These are phyloP conservation scores for Leucopsar rothschildi DNA, from an alignment of 2,113 vertebrate genomes.

Conservation along the genomic window DNA sequence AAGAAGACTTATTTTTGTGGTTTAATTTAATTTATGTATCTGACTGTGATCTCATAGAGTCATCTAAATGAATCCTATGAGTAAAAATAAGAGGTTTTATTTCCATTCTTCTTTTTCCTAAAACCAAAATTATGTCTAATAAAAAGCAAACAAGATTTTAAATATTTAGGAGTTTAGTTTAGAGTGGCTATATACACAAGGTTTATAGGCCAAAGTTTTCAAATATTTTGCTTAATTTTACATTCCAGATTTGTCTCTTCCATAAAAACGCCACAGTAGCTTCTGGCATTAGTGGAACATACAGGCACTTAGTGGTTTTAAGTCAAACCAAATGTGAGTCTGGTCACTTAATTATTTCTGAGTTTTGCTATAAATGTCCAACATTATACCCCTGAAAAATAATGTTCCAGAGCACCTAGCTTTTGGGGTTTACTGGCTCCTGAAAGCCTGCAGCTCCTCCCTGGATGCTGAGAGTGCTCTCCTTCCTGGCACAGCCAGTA, in stretches of 20 bases:
- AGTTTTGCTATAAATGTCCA: neutral
- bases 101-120: neutral
- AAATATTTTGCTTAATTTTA: constrained; percentile 32
- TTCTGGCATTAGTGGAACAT: neutral
- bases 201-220: constrained; percentile 5
- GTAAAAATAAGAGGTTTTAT: constrained; percentile 16
- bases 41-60: neutral
- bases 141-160: constrained; percentile 54
- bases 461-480: neutral
- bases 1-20: neutral
- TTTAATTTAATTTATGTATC: constrained; percentile 22
- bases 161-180: constrained; percentile 38
- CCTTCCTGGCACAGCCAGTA: neutral
- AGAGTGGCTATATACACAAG: neutral
- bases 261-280: neutral
- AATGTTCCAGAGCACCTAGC: neutral
- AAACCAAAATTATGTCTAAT: constrained; percentile 10
- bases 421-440: neutral
- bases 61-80: neutral
- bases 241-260: neutral
- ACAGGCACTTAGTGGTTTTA: neutral
- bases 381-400: neutral
- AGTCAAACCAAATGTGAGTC: neutral
- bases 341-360: neutral
- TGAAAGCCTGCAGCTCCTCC: neutral